Base-by-base conservation (phyloP, 1,140 invertebrate species). In the Acromyrmex charruanus region DNA sequence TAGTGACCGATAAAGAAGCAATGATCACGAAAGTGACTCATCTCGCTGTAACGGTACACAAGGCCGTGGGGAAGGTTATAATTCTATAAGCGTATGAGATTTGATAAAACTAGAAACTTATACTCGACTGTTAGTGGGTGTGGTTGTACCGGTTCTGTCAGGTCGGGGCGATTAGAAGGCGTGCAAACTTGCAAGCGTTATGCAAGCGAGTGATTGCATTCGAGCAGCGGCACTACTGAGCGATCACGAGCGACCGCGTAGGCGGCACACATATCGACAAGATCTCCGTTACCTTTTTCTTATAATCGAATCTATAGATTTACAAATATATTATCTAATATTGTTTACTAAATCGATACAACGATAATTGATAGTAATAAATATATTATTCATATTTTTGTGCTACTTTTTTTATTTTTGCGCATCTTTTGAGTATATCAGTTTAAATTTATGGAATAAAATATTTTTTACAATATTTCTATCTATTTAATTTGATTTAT, bases 141-240 rank as follows among this genome's bases (percentile, higher is more conserved):
- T 93, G 92, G 92, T 92, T 90, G 88, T 93, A 93, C 92, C 91
- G 89, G 92, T 93, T 91, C 77, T 88, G 80, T 86, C 85, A 65
- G 82, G 90, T 90, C 87, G 82, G 35, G 65, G 72, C 88, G 91
- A 92, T 92, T 92, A 92, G 91, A 92, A 92, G 91, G 92, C 87
- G 86, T 86, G 88, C 82, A 79, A 88, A 74, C 82, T 82, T 55
- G 66, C 59, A 61, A 77, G 80, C 81, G 89, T 91, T 91, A 90
- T 88, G 89, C 89, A 91, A 91, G 61, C 87, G 55, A 81, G 61
- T 68, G 89, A 88, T 90, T 88, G 88, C 80, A 82, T 90, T 85
- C 74, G 77, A 90, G 31, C 77, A 85, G 55, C 66, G 66, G 65
- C 58, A 53, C 39, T 74, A 53, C 39, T 18, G 53, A 86, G 75